Percentiles rank a stretch among this genome's conserved stretches.
Conservation (phyloP, 2,888 invertebrate genomes). For the Euphydryas editha region DNA sequence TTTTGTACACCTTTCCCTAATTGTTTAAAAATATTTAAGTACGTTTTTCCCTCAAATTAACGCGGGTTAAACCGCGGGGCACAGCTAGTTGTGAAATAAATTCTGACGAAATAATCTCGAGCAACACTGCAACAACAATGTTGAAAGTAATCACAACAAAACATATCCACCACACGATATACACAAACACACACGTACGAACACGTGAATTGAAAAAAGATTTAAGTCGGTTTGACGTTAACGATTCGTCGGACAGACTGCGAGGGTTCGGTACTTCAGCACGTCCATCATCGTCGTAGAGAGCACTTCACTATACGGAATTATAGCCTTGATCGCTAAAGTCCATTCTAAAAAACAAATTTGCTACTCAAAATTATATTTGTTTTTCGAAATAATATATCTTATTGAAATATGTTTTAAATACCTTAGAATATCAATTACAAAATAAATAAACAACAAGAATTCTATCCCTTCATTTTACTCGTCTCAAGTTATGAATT, state of each 20-base stretch:
- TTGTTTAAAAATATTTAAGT: too few relatives aligned
- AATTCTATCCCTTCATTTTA: not conserved
- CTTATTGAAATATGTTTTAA: too few relatives aligned
- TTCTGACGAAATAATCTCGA: too few relatives aligned
- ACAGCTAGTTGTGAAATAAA: too few relatives aligned
- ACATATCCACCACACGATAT: too few relatives aligned
- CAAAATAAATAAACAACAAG: not conserved
- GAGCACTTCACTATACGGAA: constrained; percentile 23
- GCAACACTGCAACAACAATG: too few relatives aligned
- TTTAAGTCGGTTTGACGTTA: constrained; percentile 21
- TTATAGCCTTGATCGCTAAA: constrained; percentile 26
- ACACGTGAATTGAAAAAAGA: constrained; percentile 13
- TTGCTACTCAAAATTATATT: not conserved
- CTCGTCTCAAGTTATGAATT: not conserved
- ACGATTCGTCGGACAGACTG: constrained; percentile 16
- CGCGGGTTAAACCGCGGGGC: too few relatives aligned
- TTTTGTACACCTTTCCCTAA: too few relatives aligned
- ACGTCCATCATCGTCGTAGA: constrained; percentile 51
- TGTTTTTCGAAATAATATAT: not conserved
- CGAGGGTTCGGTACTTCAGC: constrained; percentile 54
- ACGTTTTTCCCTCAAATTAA: too few relatives aligned
- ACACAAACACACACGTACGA: too few relatives aligned
- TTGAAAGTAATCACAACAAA: too few relatives aligned
- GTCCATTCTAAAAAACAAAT: constrained; percentile 7
- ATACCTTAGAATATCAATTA: too few relatives aligned